phyloP scores from a whole-genome alignment of 2,888 invertebrate genomes.

The Ischnura elegans region DNA sequence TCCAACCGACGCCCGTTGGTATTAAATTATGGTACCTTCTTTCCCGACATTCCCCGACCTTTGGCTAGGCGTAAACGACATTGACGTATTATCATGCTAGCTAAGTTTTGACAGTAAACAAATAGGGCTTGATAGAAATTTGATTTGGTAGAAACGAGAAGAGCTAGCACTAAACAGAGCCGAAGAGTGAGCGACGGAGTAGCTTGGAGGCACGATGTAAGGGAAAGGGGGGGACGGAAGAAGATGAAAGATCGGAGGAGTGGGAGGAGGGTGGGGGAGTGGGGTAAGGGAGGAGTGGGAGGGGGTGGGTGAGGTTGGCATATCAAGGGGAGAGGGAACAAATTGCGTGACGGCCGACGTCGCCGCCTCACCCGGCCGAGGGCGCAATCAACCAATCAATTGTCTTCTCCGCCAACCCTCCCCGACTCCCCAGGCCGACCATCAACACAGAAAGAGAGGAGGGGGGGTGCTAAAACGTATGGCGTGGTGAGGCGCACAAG shows the following conservation, averaged over 20 bases:
- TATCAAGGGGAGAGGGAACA: not conserved
- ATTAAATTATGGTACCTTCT: too few species aligned
- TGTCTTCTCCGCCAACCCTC: constrained; percentile 30
- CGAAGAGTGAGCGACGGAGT: not conserved
- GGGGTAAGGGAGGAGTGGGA: not conserved
- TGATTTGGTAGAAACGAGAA: too few species aligned
- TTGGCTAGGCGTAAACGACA: too few species aligned
- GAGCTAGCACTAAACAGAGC: too few species aligned
- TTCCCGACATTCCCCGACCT: too few species aligned
- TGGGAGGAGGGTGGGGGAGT: not conserved
- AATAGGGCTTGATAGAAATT: too few species aligned
- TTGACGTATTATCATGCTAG: too few species aligned
- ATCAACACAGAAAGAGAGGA: not conserved
- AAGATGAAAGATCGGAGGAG: not conserved
- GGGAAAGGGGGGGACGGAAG: not conserved
- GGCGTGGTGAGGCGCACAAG: not conserved
- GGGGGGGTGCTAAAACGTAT: not conserved
- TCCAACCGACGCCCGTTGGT: too few species aligned
- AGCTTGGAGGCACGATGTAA: not conserved
- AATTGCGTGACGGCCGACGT: constrained; percentile 62
- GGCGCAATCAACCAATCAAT: constrained; percentile 66
- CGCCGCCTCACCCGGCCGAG: constrained; percentile 59
- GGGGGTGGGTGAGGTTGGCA: not conserved
- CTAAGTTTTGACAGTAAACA: too few species aligned
- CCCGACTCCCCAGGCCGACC: not conserved